Conservation (phyloP, 2,113 vertebrate genomes). For the Hyperopisus bebe region DNA sequence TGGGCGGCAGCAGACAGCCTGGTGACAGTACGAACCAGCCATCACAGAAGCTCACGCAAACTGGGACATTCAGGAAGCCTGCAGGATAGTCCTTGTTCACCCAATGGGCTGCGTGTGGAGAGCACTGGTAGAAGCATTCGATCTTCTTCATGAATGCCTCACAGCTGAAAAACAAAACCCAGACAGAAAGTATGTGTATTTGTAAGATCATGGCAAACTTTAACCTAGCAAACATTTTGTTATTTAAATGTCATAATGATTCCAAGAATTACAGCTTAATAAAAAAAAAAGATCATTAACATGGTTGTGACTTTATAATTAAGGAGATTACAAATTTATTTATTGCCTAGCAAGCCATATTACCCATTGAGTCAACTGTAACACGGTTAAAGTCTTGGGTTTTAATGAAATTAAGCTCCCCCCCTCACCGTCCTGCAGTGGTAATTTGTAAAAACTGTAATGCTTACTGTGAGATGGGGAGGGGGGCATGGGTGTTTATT, state of each 20-base stretch:
- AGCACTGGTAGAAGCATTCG: constrained; percentile 63
- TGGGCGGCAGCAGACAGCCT: background rate
- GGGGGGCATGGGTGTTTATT: background rate
- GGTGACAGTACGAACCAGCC: constrained; percentile 46
- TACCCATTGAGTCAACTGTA: background rate
- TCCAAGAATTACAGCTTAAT: background rate
- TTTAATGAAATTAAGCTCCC: background rate
- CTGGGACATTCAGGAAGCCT: constrained; percentile 46
- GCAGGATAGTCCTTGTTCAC: constrained; percentile 36
- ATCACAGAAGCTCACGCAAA: constrained; percentile 59
- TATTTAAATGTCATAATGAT: background rate
- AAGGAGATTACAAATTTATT: background rate
- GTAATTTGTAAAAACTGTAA: background rate
- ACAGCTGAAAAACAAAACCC: constrained; percentile 44
- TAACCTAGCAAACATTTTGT: background rate
- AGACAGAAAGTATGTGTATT: background rate
- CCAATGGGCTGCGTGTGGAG: constrained; percentile 53
- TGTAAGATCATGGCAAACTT: background rate
- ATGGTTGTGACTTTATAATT: background rate
- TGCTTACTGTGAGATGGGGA: background rate
- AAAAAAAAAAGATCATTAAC: background rate
- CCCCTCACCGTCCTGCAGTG: background rate
- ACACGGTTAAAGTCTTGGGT: background rate
- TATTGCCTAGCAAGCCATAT: background rate
- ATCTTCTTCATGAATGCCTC: constrained; percentile 60